Evolutionary conservation across 2,797 vertebrate genomes (phyloP).

Genomic region (Octomys mimax): DNA sequence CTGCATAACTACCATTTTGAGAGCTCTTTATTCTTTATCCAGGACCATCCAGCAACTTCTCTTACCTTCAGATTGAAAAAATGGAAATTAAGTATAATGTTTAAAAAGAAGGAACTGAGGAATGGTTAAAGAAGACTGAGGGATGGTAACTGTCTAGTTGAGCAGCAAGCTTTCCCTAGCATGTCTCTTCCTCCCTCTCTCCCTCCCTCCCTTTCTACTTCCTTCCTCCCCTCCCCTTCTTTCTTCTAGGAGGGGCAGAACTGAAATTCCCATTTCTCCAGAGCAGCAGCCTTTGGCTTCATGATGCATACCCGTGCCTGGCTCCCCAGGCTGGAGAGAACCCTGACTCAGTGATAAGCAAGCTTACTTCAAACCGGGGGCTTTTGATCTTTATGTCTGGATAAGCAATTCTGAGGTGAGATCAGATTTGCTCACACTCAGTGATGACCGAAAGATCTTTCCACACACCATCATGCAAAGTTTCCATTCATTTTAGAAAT

Average conservation of each 20-base stretch:
- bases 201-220: not conserved
- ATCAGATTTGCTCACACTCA: not conserved
- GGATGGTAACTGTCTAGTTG: not conserved
- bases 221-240: not conserved
- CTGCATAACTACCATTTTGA: too few relatives aligned
- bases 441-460: not conserved
- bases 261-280: not conserved
- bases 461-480: accelerated
- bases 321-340: not conserved
- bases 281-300: not conserved
- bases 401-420: not conserved
- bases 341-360: not conserved
- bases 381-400: constrained; percentile 31
- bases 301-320: not conserved
- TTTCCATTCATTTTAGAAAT: constrained; percentile 46
- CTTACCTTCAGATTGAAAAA: too few relatives aligned
- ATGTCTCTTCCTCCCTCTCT: not conserved
- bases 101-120: not conserved
- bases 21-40: too few relatives aligned
- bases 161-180: not conserved
- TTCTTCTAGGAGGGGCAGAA: not conserved
- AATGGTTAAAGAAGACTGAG: not conserved
- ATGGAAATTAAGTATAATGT: not conserved
- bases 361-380: not conserved
- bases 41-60: too few relatives aligned